A percentile compares a stretch with the other conserved stretches of the same genome.
These are phyloP conservation scores for Synanthedon tipuliformis DNA, from an alignment of 2,888 invertebrate genomes.

Conservation along the genomic window DNA sequence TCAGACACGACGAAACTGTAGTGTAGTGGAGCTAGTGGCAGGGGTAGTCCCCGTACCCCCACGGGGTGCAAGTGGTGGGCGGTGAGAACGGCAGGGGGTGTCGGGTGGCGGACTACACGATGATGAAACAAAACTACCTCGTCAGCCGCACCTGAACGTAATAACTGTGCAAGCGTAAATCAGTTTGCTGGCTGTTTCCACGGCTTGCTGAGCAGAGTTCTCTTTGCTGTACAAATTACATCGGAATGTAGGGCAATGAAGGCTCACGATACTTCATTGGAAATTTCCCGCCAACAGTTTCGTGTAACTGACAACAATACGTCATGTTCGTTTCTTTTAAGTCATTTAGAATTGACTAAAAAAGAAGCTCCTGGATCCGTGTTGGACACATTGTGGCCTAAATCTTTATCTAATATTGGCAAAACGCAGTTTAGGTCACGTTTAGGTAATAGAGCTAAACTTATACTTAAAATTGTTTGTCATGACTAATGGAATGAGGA, in stretches of 20 bases:
- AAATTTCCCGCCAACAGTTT: constrained; percentile 1
- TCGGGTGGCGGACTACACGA: constrained; percentile 13
- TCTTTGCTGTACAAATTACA: constrained; percentile 1
- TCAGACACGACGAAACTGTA: constrained; percentile 64
- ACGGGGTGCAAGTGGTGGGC: background rate
- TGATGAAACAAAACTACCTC: constrained; percentile 53
- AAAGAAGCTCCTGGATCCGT: too few species aligned
- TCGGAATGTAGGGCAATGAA: background rate
- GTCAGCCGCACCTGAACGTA: constrained; percentile 57
- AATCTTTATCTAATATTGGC: too few species aligned
- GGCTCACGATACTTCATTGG: background rate
- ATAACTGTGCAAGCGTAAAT: constrained; percentile 44
- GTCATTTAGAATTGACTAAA: too few species aligned
- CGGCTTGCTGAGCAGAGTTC: constrained; percentile 1
- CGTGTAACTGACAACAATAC: too few species aligned
- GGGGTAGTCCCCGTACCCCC: constrained; percentile 5
- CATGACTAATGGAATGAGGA: too few species aligned
- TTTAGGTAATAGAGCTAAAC: too few species aligned
- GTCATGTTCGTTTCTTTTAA: too few species aligned
- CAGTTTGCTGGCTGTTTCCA: constrained; percentile 28
- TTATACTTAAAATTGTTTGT: too few species aligned
- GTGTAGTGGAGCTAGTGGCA: constrained; percentile 30
- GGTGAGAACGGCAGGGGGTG: constrained; percentile 8
- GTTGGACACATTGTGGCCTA: too few species aligned
- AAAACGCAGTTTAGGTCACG: too few species aligned